These are phyloP conservation scores for Thera britannica DNA, from an alignment of 2,888 invertebrate genomes.

Conservation along the genomic window DNA sequence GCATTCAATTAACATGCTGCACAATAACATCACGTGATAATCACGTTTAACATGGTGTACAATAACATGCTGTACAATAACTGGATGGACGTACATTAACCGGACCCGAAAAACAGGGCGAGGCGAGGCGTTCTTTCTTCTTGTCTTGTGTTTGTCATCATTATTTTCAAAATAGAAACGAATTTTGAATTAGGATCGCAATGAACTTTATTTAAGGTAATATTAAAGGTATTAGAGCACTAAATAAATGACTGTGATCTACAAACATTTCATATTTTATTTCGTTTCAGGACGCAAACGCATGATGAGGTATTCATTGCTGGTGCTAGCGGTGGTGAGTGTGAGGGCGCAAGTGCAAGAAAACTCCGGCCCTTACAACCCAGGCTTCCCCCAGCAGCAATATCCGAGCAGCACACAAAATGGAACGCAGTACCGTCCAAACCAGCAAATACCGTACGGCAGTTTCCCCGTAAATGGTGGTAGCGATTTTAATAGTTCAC, in stretches of 20 bases:
- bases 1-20: no score
- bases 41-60: no score
- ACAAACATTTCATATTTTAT: constrained; percentile 1
- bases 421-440: constrained; percentile 63
- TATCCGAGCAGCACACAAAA: constrained; percentile 62
- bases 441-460: constrained; percentile 72
- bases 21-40: no score
- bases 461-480: constrained; percentile 69
- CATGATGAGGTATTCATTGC: constrained; percentile 63
- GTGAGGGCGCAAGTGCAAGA: constrained; percentile 68
- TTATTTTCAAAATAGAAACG: constrained; percentile 53
- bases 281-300: constrained; percentile 49
- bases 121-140: constrained; percentile 55
- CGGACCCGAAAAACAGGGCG: constrained; percentile 18
- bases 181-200: constrained; percentile 43
- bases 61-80: no score
- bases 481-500: constrained; percentile 64
- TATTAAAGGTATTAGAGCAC: not conserved
- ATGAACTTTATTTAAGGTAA: constrained; percentile 41
- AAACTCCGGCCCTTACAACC: constrained; percentile 60
- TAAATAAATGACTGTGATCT: constrained; percentile 2
- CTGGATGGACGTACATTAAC: no score
- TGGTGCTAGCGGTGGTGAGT: constrained; percentile 61
- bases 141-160: constrained; percentile 49
- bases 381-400: constrained; percentile 65